Evolutionary conservation across 2,888 invertebrate genomes (phyloP).

Genomic region (Yponomeuta plumbellus): DNA sequence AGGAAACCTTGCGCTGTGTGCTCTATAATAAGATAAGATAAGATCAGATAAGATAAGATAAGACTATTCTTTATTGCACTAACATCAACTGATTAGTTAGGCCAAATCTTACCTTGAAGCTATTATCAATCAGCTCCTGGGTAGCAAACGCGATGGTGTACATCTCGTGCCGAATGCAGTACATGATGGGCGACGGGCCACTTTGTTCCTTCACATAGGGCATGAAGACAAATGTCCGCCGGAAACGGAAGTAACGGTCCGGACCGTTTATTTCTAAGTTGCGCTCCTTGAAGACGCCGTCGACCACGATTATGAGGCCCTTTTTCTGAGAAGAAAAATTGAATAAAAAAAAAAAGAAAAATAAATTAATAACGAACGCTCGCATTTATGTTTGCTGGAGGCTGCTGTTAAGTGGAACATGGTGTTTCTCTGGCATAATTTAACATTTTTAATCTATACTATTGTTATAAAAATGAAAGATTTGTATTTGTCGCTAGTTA

Average conservation of each 20-base stretch:
- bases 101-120: constrained; percentile 44
- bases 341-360: too few relatives aligned
- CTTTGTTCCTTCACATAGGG: not conserved
- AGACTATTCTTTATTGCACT: too few relatives aligned
- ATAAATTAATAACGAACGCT: too few relatives aligned
- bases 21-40: too few relatives aligned
- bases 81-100: too few relatives aligned
- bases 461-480: too few relatives aligned
- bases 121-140: constrained; percentile 34
- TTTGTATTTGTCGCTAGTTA: too few relatives aligned
- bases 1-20: too few relatives aligned
- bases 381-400: too few relatives aligned
- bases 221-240: constrained; percentile 49
- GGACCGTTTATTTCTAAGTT: constrained; percentile 13
- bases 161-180: constrained; percentile 48
- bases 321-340: constrained; percentile 37
- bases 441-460: too few relatives aligned
- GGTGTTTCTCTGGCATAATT: too few relatives aligned
- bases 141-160: constrained; percentile 38
- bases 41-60: too few relatives aligned
- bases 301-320: constrained; percentile 40
- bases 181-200: constrained; percentile 24
- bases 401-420: not conserved
- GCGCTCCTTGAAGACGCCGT: constrained; percentile 50
- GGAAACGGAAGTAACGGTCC: constrained; percentile 38